Conservation (phyloP, 2,888 invertebrate species). For the Caenorhabditis sp. region DNA sequence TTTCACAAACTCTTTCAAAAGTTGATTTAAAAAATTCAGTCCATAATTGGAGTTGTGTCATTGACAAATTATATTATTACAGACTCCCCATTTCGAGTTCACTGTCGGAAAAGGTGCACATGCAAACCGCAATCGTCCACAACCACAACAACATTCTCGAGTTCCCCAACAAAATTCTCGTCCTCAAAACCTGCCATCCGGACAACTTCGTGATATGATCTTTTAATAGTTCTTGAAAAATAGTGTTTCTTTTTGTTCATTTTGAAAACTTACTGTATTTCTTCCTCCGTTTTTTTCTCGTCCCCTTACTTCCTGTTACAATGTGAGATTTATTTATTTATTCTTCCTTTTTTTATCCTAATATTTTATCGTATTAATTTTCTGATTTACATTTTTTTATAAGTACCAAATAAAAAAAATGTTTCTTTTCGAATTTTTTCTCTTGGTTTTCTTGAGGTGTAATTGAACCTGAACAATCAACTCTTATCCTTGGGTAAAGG, state of each 20-base stretch:
- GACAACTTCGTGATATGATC: conserved; percentile 53
- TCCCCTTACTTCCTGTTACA: conserved; percentile 5
- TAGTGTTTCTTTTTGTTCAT: neutral
- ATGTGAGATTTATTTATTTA: neutral
- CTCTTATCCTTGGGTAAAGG: conserved; percentile 9
- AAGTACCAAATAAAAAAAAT: neutral
- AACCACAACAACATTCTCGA: conserved; percentile 8
- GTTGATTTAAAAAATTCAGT: no score
- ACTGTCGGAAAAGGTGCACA: conserved; percentile 68
- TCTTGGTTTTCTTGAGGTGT: neutral
- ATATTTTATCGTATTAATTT: conserved; percentile 1
- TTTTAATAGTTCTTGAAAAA: conserved; percentile 22
- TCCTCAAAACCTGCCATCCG: conserved; percentile 28
- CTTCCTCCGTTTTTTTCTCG: neutral
- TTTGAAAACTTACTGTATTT: conserved; percentile 1
- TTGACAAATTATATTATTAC: neutral
- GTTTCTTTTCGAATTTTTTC: no score
- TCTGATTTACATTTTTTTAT: neutral
- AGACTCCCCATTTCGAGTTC: conserved; percentile 63
- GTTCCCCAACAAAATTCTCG: conserved; percentile 12
- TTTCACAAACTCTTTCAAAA: no score
- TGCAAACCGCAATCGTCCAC: conserved; percentile 50
- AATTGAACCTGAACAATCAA: conserved; percentile 1
- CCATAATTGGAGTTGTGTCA: no score
- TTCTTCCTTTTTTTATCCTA: neutral